Evolutionary conservation across 2,113 vertebrate species (phyloP), one percentile per base, ranked within the genome.

Genomic region (Ornithorhynchus anatinus): DNA sequence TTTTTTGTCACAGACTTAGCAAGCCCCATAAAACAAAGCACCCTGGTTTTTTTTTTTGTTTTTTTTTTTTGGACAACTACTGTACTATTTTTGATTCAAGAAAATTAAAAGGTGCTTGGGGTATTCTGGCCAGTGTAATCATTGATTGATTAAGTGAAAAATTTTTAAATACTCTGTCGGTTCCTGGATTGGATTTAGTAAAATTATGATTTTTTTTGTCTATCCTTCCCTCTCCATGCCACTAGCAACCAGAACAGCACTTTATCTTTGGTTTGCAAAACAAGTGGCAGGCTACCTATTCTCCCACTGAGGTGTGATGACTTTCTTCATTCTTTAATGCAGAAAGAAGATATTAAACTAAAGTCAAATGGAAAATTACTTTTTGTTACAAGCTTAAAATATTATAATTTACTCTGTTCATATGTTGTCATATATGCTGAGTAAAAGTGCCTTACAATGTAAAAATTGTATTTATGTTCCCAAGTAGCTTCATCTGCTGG

Each of bases 391-490:
- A 89, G 80, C 87, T 66, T 87, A 69, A 67, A 50, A 75, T 82
- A 84, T 87, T 84, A 80, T 83, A 73, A 89, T 83, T 89, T 76
- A 80, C 85, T 86, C 81, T 82, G 70, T 79, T 63, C 31, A 47
- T 75, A 59, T 81, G 68, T 89, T 64, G 62, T 80, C 85, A 85
- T 86, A 85, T 86, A 90, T 91, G 92, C 91, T 93, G 89, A 90
- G 92, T 93, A 89, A 92, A 94, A 94, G 91, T 94, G 92, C 92
- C 92, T 94, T 92, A 93, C 84, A 80, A 82, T 92, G 89, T 93
- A 94, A 86, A 92, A 93, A 89, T 63, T 92, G 91, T 92, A 91
- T 93, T 92, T 92, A 89, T 85, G 89, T 93, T 93, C 90, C 87
- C 91, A 89, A 87, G 87, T 88, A 93, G 92, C 87, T 89, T 87